Base-by-base conservation (phyloP, 2,113 vertebrate genomes). In the Anas platyrhynchos region DNA sequence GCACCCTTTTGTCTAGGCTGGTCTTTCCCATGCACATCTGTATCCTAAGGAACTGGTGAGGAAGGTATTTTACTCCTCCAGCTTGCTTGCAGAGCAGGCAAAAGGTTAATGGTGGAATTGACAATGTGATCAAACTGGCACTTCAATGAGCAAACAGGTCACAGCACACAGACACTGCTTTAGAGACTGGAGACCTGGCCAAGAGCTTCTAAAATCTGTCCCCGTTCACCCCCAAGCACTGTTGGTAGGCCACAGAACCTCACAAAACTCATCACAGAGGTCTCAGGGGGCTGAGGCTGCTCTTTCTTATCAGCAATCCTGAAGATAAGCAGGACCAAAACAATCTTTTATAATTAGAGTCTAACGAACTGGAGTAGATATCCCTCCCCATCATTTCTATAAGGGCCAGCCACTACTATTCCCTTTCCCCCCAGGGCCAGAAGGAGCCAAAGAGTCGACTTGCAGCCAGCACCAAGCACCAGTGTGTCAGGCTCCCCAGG, bases 141-240 rank as follows among this genome's bases (percentile, higher is more conserved):
- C 20, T 18, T 23, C 1, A 3, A 29, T 23, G 9, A 77, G 18
- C 2, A 2, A 68, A 69, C 25, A 36, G 0, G 0, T 34, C 48
- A 27, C 26, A 50, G 43, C 80, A 72, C 48, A 14, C 16, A 76
- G 48, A 13, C 0, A 0, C 50, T 81, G 65, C 78, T 27, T 74
- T 3, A 32, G 8, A 26, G 50, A 23, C 50, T 65, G 21, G 3
- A 74, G 62, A 72, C 21, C 0, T 10, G 34, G 63, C 26, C 26
- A 14, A 0, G 8, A 86, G 15, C 48, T 69, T 38, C 44, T 48
- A 10, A 32, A 86, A 26, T 7, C 23, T 11, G 12, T 12, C 16
- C 13, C 9, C 11, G 43, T 23, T 69, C 26, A 36, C n/a, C 22
- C 26, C 46, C 26, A 41, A 77, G 50, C 41, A 26, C 2, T 7